Percentiles rank a stretch among this genome's conserved stretches.
Conservation (phyloP, 2,113 vertebrate genomes). For the Agapornis roseicollis region DNA sequence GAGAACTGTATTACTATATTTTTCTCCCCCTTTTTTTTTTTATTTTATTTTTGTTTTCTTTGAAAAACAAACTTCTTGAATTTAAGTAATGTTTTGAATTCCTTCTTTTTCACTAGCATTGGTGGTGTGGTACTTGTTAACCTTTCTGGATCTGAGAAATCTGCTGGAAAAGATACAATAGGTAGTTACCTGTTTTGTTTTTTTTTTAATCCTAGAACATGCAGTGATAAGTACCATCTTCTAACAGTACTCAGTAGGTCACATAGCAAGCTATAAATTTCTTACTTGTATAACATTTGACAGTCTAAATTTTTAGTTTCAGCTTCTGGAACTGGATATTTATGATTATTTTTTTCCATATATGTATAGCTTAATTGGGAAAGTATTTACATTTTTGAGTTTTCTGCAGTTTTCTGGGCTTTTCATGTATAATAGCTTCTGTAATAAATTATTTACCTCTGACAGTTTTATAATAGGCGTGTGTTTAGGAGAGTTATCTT, state of each 20-base stretch:
- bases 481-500: neutral
- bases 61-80: neutral
- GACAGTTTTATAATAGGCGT: neutral
- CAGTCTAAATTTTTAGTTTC: neutral
- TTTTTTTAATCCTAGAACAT: neutral
- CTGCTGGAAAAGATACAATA: conserved; percentile 82
- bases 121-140: conserved; percentile 92
- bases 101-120: conserved; percentile 78
- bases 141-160: conserved; percentile 87
- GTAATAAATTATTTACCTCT: neutral
- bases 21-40: neutral
- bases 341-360: neutral
- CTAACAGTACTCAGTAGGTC: neutral
- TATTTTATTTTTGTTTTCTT: neutral
- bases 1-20: neutral
- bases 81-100: neutral
- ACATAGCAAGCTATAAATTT: neutral
- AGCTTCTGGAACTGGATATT: neutral
- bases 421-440: neutral
- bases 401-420: neutral
- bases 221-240: neutral
- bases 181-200: conserved; percentile 70
- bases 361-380: neutral
- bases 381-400: neutral
- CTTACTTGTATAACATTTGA: neutral